Percentiles rank a stretch among this genome's conserved stretches.
Conservation (phyloP, 2,113 vertebrate species). For the Ibidorhyncha struthersii region DNA sequence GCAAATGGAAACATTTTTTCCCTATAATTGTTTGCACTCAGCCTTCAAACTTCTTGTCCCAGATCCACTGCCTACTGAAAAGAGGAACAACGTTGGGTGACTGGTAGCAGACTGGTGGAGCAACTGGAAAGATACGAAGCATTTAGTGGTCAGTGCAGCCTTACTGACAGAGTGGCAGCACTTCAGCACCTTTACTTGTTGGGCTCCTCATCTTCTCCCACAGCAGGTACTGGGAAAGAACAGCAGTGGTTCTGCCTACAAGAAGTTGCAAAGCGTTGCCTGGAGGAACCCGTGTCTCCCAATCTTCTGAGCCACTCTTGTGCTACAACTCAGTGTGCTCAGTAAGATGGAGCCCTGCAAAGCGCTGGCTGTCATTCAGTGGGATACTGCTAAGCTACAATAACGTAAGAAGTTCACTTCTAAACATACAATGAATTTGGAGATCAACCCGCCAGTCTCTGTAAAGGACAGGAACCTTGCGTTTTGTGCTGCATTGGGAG, state of each 20-base stretch:
- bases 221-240: not conserved
- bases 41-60: not conserved
- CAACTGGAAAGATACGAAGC: not conserved
- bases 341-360: not conserved
- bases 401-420: not conserved
- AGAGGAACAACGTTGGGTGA: not conserved
- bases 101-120: not conserved
- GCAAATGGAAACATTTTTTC: not conserved
- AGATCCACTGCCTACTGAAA: not conserved
- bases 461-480: not conserved
- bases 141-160: not conserved
- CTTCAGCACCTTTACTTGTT: not conserved
- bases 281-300: not conserved
- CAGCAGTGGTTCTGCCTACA: not conserved
- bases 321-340: not conserved
- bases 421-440: not conserved
- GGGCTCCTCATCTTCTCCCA: not conserved
- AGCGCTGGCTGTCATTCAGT: fast-evolving
- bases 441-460: not conserved
- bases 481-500: not conserved
- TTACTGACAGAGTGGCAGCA: not conserved
- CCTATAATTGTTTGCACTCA: not conserved
- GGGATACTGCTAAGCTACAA: not conserved
- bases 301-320: not conserved
- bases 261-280: not conserved